phyloP scores from a whole-genome alignment of 1,140 invertebrate genomes.

The Wiebesia pumilae region DNA sequence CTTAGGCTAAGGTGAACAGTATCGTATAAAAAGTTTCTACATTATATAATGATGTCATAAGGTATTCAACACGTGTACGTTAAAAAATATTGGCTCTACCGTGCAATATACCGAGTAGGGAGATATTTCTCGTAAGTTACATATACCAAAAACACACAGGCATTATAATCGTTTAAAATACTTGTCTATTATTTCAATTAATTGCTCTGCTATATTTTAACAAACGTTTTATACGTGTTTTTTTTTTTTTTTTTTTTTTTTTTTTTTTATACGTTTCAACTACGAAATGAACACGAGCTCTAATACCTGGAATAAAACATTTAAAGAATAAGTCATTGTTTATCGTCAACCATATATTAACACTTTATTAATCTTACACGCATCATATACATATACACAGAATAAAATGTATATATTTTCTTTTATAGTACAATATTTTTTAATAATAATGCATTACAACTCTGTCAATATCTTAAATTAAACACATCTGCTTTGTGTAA shows the following conservation, averaged over 20 bases:
- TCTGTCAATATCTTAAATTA: conserved; percentile 57
- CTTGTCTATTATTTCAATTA: no score
- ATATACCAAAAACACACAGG: neutral
- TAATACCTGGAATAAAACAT: conserved; percentile 14
- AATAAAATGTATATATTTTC: conserved; percentile 62
- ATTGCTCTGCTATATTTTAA: no score
- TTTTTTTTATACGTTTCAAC: neutral
- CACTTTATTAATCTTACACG: conserved; percentile 69
- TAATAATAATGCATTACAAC: conserved; percentile 61
- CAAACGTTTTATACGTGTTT: no score
- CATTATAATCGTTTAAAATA: no score
- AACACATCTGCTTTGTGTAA: conserved; percentile 54
- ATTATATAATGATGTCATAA: conserved; percentile 22
- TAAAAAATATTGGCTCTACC: neutral
- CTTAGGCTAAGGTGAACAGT: neutral
- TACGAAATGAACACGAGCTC: neutral
- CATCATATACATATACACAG: conserved; percentile 65
- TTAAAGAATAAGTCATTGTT: conserved; percentile 24
- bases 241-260: no score
- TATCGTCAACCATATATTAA: conserved; percentile 66
- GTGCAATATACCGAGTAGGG: neutral
- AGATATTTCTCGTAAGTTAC: neutral
- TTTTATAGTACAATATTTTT: conserved; percentile 61
- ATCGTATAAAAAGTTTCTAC: conserved; percentile 28
- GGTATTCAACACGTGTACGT: conserved; percentile 17